Base-by-base conservation (phyloP, 2,888 invertebrate genomes). In the Pegoplata infirma region DNA sequence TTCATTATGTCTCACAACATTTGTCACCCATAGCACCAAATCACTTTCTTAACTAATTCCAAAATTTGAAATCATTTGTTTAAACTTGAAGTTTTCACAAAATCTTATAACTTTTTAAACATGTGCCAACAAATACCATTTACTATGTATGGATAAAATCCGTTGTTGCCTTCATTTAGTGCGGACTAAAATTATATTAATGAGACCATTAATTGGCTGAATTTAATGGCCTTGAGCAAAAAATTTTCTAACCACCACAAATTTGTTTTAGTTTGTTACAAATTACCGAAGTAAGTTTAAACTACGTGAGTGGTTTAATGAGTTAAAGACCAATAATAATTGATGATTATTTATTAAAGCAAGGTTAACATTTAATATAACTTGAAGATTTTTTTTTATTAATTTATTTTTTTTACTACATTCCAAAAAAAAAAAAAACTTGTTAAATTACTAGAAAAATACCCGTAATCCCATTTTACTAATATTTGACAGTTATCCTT, bases 141-240 rank as follows among this genome's bases (percentile, higher is more conserved):
- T 46, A 36, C 36, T 56, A n/a, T 40, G 25, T 28, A 64, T 66
- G 40, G 49, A 56, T 51, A 28, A 64, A 49, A 64, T 58, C 16
- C 56, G 58, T 40, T 56, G 58, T 40, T 56, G 58, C 10, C 64
- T 14, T n/a, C n/a, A n/a, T n/a, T 16, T 47, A 36, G 47, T 64
- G 53, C 51, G 46, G 7, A 53, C 36, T 17, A 25, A 56, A 72
- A 72, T 64, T 47, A 63, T 56, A 64, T 72, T 55, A 72, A 72
- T 72, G 72, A 72, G 28, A 58, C 69, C 77, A 73, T 82, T 81
- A 82, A 81, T 82, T 82, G 76, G 77, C 76, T 59, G 58, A 80
- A 69, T 63, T 80, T 73, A 76, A 72, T 81, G 80, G 79, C 80
- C 79, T 80, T 76, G 73, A 80, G 76, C 71, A 28, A 67, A 69